phyloP scores from a whole-genome alignment of 2,888 invertebrate species.

The Eupithecia subumbrata region DNA sequence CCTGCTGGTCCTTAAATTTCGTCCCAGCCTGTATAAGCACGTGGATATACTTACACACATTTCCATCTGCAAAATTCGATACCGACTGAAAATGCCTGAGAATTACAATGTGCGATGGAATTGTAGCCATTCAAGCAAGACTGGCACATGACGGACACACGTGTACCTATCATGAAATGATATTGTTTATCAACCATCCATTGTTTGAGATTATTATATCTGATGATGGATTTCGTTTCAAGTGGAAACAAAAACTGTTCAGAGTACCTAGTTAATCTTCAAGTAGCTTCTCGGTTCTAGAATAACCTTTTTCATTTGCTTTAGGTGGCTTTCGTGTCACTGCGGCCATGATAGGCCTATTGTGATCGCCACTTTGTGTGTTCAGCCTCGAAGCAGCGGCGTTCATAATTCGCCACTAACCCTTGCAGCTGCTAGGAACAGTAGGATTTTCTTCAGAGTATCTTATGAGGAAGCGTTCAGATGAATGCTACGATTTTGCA shows the following conservation, averaged over 20 bases:
- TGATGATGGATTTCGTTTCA: conserved; percentile 2
- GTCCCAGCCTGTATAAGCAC: background rate
- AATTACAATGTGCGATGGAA: background rate
- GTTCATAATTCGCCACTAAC: too few species aligned
- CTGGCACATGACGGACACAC: background rate
- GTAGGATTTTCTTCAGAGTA: too few species aligned
- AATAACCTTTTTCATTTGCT: too few species aligned
- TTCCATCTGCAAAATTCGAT: background rate
- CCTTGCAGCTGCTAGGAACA: too few species aligned
- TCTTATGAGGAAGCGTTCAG: too few species aligned
- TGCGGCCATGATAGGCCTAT: too few species aligned
- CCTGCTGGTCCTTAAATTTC: too few species aligned
- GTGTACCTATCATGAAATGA: background rate
- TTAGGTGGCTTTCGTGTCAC: too few species aligned
- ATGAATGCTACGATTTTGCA: too few species aligned
- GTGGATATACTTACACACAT: too few species aligned
- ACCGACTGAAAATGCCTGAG: background rate
- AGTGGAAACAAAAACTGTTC: background rate
- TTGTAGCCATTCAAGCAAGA: background rate
- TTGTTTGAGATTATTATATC: conserved; percentile 2
- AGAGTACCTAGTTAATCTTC: background rate
- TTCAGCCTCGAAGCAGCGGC: too few species aligned
- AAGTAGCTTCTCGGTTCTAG: background rate
- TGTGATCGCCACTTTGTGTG: too few species aligned
- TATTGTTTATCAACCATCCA: conserved; percentile 3